Evolutionary conservation across 2,113 vertebrate species (phyloP).

Genomic region (Sporophila hypoxantha): DNA sequence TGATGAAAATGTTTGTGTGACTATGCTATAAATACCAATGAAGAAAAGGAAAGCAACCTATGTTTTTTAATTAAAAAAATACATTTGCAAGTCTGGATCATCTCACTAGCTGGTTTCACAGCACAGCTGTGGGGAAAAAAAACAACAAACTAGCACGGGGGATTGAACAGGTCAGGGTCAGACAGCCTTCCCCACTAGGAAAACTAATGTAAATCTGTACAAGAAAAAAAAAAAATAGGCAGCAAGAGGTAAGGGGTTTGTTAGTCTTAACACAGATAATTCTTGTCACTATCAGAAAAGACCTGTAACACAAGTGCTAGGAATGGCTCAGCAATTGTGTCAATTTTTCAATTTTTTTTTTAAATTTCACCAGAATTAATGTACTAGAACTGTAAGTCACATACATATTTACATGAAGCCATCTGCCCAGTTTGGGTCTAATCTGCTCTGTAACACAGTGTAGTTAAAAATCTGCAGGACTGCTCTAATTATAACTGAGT

Average conservation of each 20-base stretch:
- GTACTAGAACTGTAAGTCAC: neutral
- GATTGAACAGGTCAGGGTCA: neutral
- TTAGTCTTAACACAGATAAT: neutral
- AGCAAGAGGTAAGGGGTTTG: neutral
- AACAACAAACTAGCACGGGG: neutral
- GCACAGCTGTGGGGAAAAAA: neutral
- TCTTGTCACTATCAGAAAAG: neutral
- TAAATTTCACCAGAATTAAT: neutral
- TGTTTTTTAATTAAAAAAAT: neutral
- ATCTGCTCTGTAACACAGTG: neutral
- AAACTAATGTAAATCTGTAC: neutral
- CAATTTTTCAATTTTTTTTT: neutral
- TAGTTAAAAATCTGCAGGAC: neutral
- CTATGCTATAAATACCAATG: neutral
- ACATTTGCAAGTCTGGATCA: neutral
- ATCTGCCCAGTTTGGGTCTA: neutral
- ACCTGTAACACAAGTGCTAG: neutral
- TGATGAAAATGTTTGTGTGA: neutral
- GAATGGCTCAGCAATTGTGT: neutral
- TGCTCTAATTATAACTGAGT: neutral
- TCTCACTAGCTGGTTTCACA: neutral
- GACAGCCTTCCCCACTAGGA: neutral
- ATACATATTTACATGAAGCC: neutral
- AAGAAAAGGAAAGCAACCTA: slow-evolving; percentile 9
- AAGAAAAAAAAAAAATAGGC: neutral